Percentiles rank a stretch among this genome's conserved stretches.
phyloP scores from a whole-genome alignment of 2,797 vertebrate genomes.

The Rhinoraja longicauda region DNA sequence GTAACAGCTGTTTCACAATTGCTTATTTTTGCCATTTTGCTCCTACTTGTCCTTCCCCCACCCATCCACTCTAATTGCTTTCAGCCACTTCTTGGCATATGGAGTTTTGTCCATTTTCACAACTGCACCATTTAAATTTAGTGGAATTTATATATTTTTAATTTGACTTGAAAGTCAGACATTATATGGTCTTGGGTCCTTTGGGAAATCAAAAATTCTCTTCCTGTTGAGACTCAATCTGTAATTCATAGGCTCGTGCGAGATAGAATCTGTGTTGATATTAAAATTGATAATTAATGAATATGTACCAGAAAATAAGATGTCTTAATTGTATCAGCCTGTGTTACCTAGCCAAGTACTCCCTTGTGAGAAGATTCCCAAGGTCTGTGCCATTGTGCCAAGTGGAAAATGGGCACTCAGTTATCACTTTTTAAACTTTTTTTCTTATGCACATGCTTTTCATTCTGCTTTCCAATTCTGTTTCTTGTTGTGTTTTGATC shows the following conservation, averaged over 20 bases:
- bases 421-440: constrained; percentile 38
- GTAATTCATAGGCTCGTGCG: neutral
- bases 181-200: too few relatives aligned
- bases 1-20: neutral
- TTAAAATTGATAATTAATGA: neutral
- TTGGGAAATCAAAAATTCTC: neutral
- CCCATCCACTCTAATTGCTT: neutral
- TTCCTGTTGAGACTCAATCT: neutral
- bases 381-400: neutral
- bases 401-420: neutral
- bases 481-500: constrained; percentile 63
- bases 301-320: neutral
- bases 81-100: neutral
- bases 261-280: neutral
- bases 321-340: neutral
- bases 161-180: neutral
- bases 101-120: neutral
- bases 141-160: neutral
- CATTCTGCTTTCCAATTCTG: constrained; percentile 43
- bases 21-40: neutral
- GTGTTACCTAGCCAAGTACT: neutral
- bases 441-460: constrained; percentile 43
- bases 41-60: neutral
- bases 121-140: neutral
- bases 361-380: neutral